phyloP scores from a whole-genome alignment of 1,140 invertebrate genomes.

The Homalodisca vitripennis region DNA sequence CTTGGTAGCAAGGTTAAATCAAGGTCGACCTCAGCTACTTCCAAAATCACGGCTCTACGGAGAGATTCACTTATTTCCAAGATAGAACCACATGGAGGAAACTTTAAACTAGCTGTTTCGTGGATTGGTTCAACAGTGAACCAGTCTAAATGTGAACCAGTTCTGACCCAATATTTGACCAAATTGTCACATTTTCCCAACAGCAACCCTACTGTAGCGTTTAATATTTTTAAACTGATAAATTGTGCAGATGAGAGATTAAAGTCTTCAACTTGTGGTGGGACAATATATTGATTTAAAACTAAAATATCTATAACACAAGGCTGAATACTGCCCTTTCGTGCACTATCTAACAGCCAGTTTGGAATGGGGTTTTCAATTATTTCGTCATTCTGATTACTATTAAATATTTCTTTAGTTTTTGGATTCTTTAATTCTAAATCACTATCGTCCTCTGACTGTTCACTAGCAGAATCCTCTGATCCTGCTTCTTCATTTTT shows the following conservation, averaged over 20 bases:
- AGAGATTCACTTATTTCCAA: neutral
- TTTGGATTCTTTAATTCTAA: neutral
- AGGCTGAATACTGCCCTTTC: slow-evolving; percentile 56
- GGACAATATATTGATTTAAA: slow-evolving; percentile 62
- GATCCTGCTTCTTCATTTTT: too few relatives aligned
- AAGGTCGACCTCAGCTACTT: slow-evolving; percentile 28
- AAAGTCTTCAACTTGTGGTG: slow-evolving; percentile 72
- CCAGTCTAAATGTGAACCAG: neutral
- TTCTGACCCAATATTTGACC: slow-evolving; percentile 23
- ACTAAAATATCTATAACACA: slow-evolving; percentile 66
- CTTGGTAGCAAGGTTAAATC: slow-evolving; percentile 52
- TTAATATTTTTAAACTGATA: slow-evolving; percentile 61
- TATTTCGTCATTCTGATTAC: neutral
- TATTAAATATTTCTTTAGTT: neutral
- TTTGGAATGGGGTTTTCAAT: slow-evolving; percentile 50
- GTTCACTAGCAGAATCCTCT: neutral
- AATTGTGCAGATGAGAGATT: slow-evolving; percentile 56
- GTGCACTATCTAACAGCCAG: slow-evolving; percentile 65
- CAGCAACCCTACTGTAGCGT: slow-evolving; percentile 65
- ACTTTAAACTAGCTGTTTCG: slow-evolving; percentile 17
- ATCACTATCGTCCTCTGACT: neutral
- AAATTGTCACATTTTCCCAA: slow-evolving; percentile 15
- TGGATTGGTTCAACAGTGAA: slow-evolving; percentile 4
- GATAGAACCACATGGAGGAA: slow-evolving; percentile 1
- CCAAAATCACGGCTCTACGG: slow-evolving; percentile 19